Conservation (phyloP, 2,888 invertebrate species). For the Drosophila vallismaia region DNA sequence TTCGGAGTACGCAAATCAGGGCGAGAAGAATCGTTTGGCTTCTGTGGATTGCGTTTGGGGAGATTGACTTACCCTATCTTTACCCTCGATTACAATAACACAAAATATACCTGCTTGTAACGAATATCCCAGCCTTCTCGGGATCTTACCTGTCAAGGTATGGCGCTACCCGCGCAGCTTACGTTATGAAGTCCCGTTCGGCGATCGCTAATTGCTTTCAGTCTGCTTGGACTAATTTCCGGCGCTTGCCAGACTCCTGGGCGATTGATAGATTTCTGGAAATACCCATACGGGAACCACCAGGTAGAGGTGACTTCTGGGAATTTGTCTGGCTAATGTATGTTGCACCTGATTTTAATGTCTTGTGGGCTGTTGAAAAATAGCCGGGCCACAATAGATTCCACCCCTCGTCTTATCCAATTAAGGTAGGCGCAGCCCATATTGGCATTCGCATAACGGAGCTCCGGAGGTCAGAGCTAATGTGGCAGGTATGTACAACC, state of each 20-base stretch:
- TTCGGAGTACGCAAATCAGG: not conserved
- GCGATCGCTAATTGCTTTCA: slow-evolving; percentile 76
- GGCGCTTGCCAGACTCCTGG: slow-evolving; percentile 31
- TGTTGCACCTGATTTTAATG: not conserved
- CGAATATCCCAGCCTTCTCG: slow-evolving; percentile 9
- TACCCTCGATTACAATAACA: not conserved
- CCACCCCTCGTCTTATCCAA: not conserved
- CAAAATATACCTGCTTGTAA: not conserved
- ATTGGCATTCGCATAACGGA: not conserved
- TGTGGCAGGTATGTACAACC: not conserved
- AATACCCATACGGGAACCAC: slow-evolving; percentile 45
- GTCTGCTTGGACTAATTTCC: slow-evolving; percentile 76
- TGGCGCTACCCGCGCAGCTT: slow-evolving; percentile 49
- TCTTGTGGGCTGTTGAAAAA: not conserved
- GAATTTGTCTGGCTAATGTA: slow-evolving; percentile 42
- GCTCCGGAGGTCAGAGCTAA: not conserved
- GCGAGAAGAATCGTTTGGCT: slow-evolving; percentile 18
- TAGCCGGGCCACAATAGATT: not conserved
- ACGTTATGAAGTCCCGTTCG: slow-evolving; percentile 57
- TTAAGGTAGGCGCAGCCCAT: not conserved
- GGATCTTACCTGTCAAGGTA: slow-evolving; percentile 13
- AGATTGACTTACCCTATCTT: slow-evolving; percentile 3
- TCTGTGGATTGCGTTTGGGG: not conserved
- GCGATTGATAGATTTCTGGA: slow-evolving; percentile 62
- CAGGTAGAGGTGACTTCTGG: slow-evolving; percentile 61